phyloP scores from a whole-genome alignment of 2,113 vertebrate genomes.

The Hyperopisus bebe region DNA sequence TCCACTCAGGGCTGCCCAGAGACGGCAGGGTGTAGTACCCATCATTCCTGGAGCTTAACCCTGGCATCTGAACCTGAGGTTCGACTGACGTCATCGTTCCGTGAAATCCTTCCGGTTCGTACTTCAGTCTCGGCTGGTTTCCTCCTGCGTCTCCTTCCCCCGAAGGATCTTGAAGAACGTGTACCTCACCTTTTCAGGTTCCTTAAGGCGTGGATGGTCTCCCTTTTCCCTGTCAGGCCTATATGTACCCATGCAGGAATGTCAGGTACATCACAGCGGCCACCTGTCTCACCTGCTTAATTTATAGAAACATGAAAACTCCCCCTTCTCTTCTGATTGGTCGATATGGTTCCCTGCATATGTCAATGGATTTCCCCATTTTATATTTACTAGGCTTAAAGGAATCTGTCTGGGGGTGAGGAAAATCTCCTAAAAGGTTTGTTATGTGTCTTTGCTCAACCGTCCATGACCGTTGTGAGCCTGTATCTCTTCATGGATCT shows the following conservation, averaged over 20 bases:
- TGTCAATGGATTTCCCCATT: constrained; percentile 1
- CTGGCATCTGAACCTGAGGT: constrained; percentile 62
- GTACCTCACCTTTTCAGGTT: background rate
- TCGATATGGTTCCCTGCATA: background rate
- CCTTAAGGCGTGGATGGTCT: background rate
- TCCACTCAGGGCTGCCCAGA: constrained; percentile 57
- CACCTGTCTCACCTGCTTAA: constrained; percentile 49
- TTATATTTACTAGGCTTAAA: background rate
- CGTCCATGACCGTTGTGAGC: background rate
- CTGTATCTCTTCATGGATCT: background rate
- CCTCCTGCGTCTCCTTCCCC: background rate
- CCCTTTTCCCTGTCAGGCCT: background rate
- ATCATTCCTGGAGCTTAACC: constrained; percentile 78
- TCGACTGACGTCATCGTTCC: constrained; percentile 76
- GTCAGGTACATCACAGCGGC: constrained; percentile 39
- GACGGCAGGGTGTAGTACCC: constrained; percentile 75
- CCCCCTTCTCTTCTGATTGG: constrained; percentile 49
- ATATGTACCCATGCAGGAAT: constrained; percentile 18
- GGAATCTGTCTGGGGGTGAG: background rate
- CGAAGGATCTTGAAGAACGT: background rate
- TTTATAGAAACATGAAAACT: constrained; percentile 48
- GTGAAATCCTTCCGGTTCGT: constrained; percentile 19
- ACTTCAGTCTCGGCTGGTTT: constrained; percentile 2
- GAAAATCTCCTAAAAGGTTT: background rate
- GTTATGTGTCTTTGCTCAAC: background rate